A percentile compares a stretch with the other conserved stretches of the same genome.
Evolutionary conservation across 2,797 vertebrate genomes (phyloP).

Genomic region (Hoplostethus atlanticus): DNA sequence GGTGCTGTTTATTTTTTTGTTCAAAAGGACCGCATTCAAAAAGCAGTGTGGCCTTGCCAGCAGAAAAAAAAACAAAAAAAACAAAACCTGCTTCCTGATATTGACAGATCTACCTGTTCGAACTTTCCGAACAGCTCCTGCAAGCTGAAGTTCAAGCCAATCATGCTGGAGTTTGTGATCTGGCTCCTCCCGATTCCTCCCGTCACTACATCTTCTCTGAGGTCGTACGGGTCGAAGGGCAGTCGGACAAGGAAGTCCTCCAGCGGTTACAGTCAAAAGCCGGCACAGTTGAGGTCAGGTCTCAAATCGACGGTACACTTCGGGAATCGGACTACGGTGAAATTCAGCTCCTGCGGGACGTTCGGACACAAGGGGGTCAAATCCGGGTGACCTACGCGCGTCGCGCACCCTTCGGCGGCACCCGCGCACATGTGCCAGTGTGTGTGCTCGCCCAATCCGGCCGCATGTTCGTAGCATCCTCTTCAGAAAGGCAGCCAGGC

Average conservation of each 20-base stretch:
- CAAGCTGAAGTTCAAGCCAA: conserved; percentile 94
- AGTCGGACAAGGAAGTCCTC: conserved; percentile 53
- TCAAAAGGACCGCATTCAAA: not conserved
- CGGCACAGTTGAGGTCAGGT: conserved; percentile 17
- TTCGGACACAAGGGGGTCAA: conserved; percentile 41
- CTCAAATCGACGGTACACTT: conserved; percentile 36
- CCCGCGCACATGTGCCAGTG: conserved; percentile 32
- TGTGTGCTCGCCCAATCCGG: conserved; percentile 61
- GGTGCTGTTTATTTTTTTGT: not conserved
- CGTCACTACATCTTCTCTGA: conserved; percentile 67
- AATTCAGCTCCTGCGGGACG: conserved; percentile 12
- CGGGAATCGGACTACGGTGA: conserved; percentile 28
- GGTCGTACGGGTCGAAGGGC: conserved; percentile 35
- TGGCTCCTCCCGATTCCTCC: conserved; percentile 65
- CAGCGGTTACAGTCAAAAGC: conserved; percentile 57
- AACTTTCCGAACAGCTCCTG: conserved; percentile 92
- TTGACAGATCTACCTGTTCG: conserved; percentile 91
- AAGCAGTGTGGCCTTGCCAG: not conserved
- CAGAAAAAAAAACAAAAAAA: not conserved
- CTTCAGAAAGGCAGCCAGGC: conserved; percentile 48
- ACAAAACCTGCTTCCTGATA: not conserved
- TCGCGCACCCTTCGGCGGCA: conserved; percentile 63
- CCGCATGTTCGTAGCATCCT: conserved; percentile 78
- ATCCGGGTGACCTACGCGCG: conserved; percentile 47
- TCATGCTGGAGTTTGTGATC: conserved; percentile 85